These are phyloP conservation scores for Phragmatobia fuliginosa DNA, from an alignment of 2,888 invertebrate species.

Conservation along the genomic window DNA sequence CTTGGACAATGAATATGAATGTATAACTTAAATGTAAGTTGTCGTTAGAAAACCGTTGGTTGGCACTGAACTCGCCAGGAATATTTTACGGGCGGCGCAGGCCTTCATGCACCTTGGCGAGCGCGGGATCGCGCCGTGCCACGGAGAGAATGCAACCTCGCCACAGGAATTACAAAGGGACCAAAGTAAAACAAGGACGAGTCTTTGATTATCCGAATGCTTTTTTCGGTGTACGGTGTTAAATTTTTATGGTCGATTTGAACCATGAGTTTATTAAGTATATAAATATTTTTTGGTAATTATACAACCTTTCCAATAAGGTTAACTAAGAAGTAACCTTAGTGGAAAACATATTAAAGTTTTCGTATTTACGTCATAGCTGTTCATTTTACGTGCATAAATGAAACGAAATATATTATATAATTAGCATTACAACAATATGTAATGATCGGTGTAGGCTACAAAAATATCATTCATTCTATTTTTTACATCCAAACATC, in stretches of 20 bases:
- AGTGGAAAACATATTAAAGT: too few species aligned
- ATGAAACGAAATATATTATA: background rate
- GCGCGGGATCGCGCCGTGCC: conserved; percentile 54
- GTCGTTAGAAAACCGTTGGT: conserved; percentile 41
- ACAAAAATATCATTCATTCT: conserved; percentile 39
- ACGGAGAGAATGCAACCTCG: conserved; percentile 78
- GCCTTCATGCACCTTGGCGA: conserved; percentile 46
- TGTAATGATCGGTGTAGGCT: conserved; percentile 17
- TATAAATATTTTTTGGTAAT: conserved; percentile 14
- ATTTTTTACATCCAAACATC: conserved; percentile 62
- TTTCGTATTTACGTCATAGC: too few species aligned
- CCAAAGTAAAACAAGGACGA: conserved; percentile 77
- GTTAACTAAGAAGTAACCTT: background rate
- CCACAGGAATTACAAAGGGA: conserved; percentile 78
- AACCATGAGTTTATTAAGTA: conserved; percentile 30
- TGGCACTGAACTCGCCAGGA: conserved; percentile 31
- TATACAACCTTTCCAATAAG: background rate
- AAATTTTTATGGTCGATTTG: conserved; percentile 50
- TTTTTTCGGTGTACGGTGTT: conserved; percentile 50
- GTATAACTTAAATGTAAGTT: conserved; percentile 25
- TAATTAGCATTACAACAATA: conserved; percentile 27
- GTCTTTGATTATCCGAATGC: conserved; percentile 70
- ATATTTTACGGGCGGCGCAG: conserved; percentile 22
- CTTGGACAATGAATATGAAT: background rate
- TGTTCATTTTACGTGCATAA: background rate